phyloP scores from a whole-genome alignment of 2,888 invertebrate genomes.

The Ceratothoa steindachneri region DNA sequence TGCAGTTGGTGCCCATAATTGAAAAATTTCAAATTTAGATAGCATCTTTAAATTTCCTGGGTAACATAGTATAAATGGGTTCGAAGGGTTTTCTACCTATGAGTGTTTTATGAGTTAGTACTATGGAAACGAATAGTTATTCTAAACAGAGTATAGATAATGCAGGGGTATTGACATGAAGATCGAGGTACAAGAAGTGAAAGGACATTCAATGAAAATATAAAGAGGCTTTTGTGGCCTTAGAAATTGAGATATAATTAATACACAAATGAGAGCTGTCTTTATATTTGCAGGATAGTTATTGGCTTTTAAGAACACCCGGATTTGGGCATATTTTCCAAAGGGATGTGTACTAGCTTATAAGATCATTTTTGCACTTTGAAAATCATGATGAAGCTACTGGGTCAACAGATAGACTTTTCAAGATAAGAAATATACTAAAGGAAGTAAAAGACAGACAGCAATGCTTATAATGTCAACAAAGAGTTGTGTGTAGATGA shows the following conservation, averaged over 20 bases:
- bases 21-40: too few relatives aligned
- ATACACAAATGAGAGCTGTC: background rate
- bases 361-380: background rate
- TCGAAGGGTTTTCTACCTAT: too few relatives aligned
- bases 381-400: background rate
- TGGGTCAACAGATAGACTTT: background rate
- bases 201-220: background rate
- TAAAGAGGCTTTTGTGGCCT: background rate
- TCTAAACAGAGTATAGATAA: background rate
- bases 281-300: too few relatives aligned
- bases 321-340: too few relatives aligned
- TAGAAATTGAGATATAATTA: background rate
- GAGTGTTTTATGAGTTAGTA: too few relatives aligned
- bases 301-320: too few relatives aligned
- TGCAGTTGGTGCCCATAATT: too few relatives aligned
- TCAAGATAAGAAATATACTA: background rate
- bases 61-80: too few relatives aligned
- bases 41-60: too few relatives aligned
- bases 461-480: background rate
- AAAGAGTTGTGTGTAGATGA: background rate
- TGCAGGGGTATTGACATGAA: background rate
- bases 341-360: too few relatives aligned
- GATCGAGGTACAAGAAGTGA: background rate
- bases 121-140: too few relatives aligned
- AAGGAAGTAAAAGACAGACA: background rate